Evolutionary conservation across 2,888 invertebrate genomes (phyloP).

Genomic region (Nipponacmea schrenckii): DNA sequence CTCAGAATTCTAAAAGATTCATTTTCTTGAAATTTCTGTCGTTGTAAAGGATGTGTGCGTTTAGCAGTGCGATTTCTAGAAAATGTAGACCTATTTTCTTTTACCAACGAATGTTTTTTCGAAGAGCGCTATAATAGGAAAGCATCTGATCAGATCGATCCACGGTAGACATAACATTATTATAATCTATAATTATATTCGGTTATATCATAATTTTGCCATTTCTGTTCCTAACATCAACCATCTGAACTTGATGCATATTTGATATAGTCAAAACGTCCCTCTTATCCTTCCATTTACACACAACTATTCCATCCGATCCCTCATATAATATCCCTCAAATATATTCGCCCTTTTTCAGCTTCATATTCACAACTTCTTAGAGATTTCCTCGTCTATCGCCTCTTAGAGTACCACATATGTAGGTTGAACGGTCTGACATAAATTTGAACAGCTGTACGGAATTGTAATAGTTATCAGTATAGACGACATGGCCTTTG

Average conservation of each 20-base stretch:
- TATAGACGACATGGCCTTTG: slow-evolving; percentile 18
- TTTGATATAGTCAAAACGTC: slow-evolving; percentile 25
- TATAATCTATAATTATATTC: slow-evolving; percentile 25
- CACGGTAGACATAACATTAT: slow-evolving; percentile 26
- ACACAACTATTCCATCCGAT: slow-evolving; percentile 15
- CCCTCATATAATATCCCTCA: too few relatives aligned
- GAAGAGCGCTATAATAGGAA: slow-evolving; percentile 21
- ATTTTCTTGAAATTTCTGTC: background rate
- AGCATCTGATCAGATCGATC: slow-evolving; percentile 32
- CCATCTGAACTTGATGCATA: slow-evolving; percentile 26
- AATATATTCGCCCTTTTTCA: slow-evolving; percentile 22
- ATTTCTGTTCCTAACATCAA: slow-evolving; percentile 20
- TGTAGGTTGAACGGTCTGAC: slow-evolving; percentile 12
- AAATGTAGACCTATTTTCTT: background rate
- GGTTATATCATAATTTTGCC: slow-evolving; percentile 17
- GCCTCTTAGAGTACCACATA: slow-evolving; percentile 22
- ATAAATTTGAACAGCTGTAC: slow-evolving; percentile 15
- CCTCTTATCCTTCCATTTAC: slow-evolving; percentile 26
- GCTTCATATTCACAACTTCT: slow-evolving; percentile 24
- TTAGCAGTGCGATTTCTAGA: too few relatives aligned
- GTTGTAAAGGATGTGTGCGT: background rate
- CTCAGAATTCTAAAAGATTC: background rate
- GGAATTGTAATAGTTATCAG: slow-evolving; percentile 27
- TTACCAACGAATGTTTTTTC: slow-evolving; percentile 25
- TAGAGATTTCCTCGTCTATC: slow-evolving; percentile 21